Evolutionary conservation across 1,140 invertebrate genomes (phyloP).

Genomic region (Parapsyche elsis): DNA sequence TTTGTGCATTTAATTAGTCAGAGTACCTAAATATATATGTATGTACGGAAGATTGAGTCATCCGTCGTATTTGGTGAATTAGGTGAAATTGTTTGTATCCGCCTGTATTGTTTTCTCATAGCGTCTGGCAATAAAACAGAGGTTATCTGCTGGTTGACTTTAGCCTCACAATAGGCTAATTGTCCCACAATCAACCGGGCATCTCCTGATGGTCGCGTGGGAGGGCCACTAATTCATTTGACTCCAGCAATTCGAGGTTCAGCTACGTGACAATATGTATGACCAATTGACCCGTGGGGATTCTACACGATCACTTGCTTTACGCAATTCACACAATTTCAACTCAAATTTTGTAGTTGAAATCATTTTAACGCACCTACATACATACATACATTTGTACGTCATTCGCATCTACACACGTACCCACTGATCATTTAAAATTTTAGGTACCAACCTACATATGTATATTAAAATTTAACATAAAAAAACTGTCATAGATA

Average conservation of each 20-base stretch:
- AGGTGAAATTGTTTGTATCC: conserved; percentile 24
- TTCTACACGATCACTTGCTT: neutral
- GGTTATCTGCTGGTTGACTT: conserved; percentile 35
- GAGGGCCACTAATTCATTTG: conserved; percentile 42
- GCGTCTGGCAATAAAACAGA: conserved; percentile 28
- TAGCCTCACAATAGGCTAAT: conserved; percentile 44
- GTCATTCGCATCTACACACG: no score
- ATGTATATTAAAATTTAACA: no score
- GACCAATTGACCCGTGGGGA: conserved; percentile 5
- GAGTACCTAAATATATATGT: no score
- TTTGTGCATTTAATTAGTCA: no score
- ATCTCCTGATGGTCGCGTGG: conserved; percentile 37
- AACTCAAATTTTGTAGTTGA: no score
- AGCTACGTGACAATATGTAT: conserved; percentile 43
- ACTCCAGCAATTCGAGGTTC: conserved; percentile 48
- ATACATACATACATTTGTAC: no score
- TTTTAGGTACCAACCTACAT: no score
- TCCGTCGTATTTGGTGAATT: neutral
- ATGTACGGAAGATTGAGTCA: no score
- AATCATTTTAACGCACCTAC: no score
- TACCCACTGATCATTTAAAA: no score
- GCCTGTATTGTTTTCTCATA: conserved; percentile 36
- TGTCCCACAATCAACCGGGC: conserved; percentile 38
- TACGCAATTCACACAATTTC: no score
- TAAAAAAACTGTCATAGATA: no score